Percentiles rank a stretch among this genome's conserved stretches.
Conservation (phyloP, 1,140 invertebrate species). For the Zaprionus kolodkinae region DNA sequence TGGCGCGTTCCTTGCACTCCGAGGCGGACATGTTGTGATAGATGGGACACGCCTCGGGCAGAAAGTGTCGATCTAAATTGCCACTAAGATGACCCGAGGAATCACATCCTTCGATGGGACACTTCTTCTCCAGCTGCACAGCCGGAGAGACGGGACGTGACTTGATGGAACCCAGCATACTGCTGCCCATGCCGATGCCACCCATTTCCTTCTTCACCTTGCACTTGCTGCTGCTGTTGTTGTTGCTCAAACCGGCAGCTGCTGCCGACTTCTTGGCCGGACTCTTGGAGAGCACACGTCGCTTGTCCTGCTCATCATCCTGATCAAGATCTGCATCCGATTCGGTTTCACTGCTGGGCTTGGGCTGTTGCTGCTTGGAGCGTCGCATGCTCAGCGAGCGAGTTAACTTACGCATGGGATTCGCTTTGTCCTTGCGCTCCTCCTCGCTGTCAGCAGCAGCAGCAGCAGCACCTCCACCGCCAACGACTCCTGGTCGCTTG, state of each 20-base stretch:
- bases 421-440: constrained; percentile 61
- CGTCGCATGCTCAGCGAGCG: constrained; percentile 86
- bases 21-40: constrained; percentile 95
- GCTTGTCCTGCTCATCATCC: constrained; percentile 74
- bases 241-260: constrained; percentile 11
- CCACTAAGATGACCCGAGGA: constrained; percentile 95
- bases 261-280: constrained; percentile 86
- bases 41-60: constrained; percentile 93
- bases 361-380: constrained; percentile 85
- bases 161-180: constrained; percentile 63
- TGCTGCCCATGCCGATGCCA: neutral
- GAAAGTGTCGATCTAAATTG: constrained; percentile 92
- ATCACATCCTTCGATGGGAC: constrained; percentile 95
- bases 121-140: constrained; percentile 88
- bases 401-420: constrained; percentile 85
- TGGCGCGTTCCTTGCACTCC: constrained; percentile 90
- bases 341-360: constrained; percentile 83
- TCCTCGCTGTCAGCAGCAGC: constrained; percentile 49
- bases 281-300: constrained; percentile 86
- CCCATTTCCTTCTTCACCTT: constrained; percentile 73
- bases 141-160: constrained; percentile 84
- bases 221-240: constrained; percentile 50
- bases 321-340: constrained; percentile 84
- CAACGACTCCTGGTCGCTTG: constrained; percentile 13
- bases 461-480: no score